Evolutionary conservation across 2,113 vertebrate genomes (phyloP), one percentile per base, ranked within the genome.

Genomic region (Pipra filicauda): DNA sequence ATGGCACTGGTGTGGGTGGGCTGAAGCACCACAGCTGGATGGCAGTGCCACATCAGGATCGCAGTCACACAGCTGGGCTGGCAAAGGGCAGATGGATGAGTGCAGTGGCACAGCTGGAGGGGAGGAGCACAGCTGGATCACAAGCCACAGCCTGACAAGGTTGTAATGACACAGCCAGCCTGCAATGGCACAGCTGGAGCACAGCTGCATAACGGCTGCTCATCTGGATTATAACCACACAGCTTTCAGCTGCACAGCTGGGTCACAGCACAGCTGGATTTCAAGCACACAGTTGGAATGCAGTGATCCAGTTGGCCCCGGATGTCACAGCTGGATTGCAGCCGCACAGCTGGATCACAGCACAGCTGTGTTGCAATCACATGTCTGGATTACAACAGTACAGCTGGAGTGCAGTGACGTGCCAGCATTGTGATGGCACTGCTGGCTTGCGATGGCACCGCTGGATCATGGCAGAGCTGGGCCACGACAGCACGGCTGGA

Each of bases 401-500:
- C 48, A 64, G 30, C 66, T 78, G 58, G 70, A 18, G 57, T 7
- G 23, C 17, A 8, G 22, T 5, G 43, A 12, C 22, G 15, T 16
- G 52, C 27, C 51, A 12, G 12, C 33, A 16, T 5, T 13, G 18
- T 5, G 7, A 9, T 9, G 28, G 35, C 49, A 64, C 30, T 1
- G 2, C 18, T 27, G 48, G n/a, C 7, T 72, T 6, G 52, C 3
- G 2, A 16, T 5, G 27, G 48, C 48, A 69, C n/a, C 2, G 1
- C 21, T 27, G 48, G 64, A 18, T 54, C 1, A 8, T 8, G 31
- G 30, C 31, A 49, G 18, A 41, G 41, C 59, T 9, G 11, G 69
- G 6, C 19, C 20, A 27, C 0, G 0, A 2, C 17, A 12, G 16
- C 70, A 74, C 93, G 88, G 78, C 70, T 88, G 78, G 54, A 8